Evolutionary conservation across 2,113 vertebrate genomes (phyloP).

Genomic region (Saimiri boliviensis): DNA sequence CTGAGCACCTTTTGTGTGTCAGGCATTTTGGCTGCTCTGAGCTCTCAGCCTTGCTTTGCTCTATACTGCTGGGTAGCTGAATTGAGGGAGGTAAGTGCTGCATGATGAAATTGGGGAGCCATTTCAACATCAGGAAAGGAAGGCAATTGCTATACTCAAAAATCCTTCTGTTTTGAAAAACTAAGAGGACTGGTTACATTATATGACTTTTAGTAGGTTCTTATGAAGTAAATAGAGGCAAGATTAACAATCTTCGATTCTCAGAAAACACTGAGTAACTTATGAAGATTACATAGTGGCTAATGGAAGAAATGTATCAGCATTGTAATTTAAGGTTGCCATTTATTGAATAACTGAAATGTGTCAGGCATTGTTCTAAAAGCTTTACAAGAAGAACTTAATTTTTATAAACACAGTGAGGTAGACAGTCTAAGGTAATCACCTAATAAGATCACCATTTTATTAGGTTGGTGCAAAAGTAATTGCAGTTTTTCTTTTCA

Average conservation of each 20-base stretch:
- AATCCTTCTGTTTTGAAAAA: not conserved
- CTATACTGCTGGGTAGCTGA: accelerated
- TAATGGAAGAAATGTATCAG: not conserved
- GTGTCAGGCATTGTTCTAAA: not conserved
- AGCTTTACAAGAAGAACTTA: not conserved
- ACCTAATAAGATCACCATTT: not conserved
- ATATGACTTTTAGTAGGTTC: not conserved
- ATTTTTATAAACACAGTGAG: not conserved
- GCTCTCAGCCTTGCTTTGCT: not conserved
- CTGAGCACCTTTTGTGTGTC: not conserved
- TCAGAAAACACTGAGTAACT: not conserved
- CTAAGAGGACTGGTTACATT: not conserved
- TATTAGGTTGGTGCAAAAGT: no score
- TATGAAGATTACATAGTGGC: not conserved
- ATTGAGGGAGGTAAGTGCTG: accelerated
- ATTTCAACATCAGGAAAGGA: not conserved
- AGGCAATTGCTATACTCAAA: not conserved
- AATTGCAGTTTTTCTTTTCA: no score
- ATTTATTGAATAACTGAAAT: not conserved
- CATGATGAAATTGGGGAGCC: not conserved
- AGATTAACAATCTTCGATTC: not conserved
- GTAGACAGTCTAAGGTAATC: not conserved
- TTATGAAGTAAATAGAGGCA: not conserved
- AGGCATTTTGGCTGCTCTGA: not conserved
- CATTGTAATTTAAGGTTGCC: not conserved